Evolutionary conservation across 2,113 vertebrate species (phyloP).

Genomic region (Antidorcas marsupialis): DNA sequence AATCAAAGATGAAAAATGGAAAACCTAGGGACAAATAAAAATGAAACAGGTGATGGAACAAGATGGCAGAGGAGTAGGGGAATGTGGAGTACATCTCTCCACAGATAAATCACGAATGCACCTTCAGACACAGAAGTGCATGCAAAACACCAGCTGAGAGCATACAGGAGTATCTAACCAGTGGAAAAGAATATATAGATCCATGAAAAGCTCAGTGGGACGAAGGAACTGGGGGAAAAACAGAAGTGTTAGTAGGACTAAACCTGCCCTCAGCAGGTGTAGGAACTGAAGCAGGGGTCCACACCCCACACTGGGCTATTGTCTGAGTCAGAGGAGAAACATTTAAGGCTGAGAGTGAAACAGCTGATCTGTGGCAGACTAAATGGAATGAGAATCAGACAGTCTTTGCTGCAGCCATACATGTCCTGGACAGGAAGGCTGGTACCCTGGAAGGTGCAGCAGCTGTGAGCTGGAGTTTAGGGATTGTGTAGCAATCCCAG

Average conservation of each 20-base stretch:
- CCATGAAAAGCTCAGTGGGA: background rate
- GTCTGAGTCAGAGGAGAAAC: background rate
- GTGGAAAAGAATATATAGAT: background rate
- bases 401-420: background rate
- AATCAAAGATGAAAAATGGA: background rate
- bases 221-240: background rate
- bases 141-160: background rate
- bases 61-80: background rate
- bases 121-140: background rate
- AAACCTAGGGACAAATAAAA: background rate
- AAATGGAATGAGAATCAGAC: background rate
- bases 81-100: background rate
- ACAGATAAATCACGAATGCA: background rate
- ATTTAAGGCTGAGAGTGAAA: background rate
- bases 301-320: background rate
- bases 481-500: background rate
- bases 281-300: background rate
- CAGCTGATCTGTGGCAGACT: background rate
- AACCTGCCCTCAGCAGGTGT: background rate
- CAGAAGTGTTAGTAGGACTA: background rate
- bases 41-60: background rate
- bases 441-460: background rate
- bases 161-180: background rate
- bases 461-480: background rate
- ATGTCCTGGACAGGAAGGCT: background rate